Percentiles rank a stretch among this genome's conserved stretches.
Conservation (phyloP, 2,113 vertebrate species). For the Callithrix jacchus region DNA sequence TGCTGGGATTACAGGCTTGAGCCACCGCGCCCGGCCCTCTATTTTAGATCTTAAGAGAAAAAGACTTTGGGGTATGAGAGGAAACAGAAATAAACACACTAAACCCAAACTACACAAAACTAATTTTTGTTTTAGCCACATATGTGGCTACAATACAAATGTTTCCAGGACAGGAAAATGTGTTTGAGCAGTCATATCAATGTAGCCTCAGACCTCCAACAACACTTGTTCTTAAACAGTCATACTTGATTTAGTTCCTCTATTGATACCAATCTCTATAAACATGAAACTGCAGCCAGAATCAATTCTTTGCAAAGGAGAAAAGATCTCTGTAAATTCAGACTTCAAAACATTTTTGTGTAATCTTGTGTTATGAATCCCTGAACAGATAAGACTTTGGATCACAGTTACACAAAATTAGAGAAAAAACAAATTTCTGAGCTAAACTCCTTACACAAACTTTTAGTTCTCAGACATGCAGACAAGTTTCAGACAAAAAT, state of each 20-base stretch:
- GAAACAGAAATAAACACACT: background rate
- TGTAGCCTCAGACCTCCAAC: background rate
- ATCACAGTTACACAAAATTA: background rate
- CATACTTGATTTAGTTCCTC: background rate
- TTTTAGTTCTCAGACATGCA: background rate
- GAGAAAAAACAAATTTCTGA: background rate
- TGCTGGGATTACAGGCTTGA: too few species aligned
- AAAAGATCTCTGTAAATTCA: background rate
- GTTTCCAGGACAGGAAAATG: background rate
- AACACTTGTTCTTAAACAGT: background rate
- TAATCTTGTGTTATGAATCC: background rate
- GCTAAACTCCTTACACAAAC: background rate
- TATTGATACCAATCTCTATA: constrained; percentile 18
- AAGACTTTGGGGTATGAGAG: background rate
- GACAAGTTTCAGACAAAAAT: background rate
- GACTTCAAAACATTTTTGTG: background rate
- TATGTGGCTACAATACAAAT: background rate
- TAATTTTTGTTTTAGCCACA: background rate
- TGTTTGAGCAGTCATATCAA: background rate
- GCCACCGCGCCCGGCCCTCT: too few species aligned
- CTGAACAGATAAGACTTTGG: background rate
- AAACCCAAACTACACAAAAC: background rate
- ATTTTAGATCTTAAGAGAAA: background rate
- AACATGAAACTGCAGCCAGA: background rate
- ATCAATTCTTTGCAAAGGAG: background rate